A percentile compares a stretch with the other conserved stretches of the same genome.
Conservation (phyloP, 1,140 invertebrate species). For the Anastatus disparis region DNA sequence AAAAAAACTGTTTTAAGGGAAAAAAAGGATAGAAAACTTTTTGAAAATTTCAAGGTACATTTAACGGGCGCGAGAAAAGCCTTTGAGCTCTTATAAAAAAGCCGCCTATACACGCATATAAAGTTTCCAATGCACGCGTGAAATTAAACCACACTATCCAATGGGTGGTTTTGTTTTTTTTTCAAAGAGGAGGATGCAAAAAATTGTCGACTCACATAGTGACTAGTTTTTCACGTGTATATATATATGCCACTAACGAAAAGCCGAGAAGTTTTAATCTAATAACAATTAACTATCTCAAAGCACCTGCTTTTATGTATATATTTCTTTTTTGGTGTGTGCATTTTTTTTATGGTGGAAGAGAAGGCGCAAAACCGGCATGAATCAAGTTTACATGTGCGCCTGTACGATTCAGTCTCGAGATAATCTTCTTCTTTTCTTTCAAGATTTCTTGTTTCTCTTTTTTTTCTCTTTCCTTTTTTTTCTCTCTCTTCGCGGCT, state of each 20-base stretch:
- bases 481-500: background rate
- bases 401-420: conserved; percentile 7
- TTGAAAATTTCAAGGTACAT: background rate
- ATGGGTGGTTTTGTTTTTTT: too few species aligned
- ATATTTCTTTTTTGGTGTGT: background rate
- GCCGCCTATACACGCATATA: background rate
- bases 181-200: background rate
- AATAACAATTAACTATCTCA: conserved; percentile 1
- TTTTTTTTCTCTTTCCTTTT: background rate
- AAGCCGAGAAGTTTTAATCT: background rate
- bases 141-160: background rate
- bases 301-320: background rate
- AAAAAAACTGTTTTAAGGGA: too few species aligned
- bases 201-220: background rate
- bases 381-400: conserved; percentile 26
- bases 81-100: background rate
- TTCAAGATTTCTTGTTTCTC: conserved; percentile 17
- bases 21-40: too few species aligned
- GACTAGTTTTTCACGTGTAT: background rate
- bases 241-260: too few species aligned
- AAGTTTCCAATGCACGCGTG: background rate
- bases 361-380: background rate
- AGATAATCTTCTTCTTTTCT: conserved; percentile 37
- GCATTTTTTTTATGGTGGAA: background rate
- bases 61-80: background rate